Evolutionary conservation across 2,797 vertebrate genomes (phyloP), one percentile per base, ranked within the genome.

Genomic region (Spinibarbus caldwelli): DNA sequence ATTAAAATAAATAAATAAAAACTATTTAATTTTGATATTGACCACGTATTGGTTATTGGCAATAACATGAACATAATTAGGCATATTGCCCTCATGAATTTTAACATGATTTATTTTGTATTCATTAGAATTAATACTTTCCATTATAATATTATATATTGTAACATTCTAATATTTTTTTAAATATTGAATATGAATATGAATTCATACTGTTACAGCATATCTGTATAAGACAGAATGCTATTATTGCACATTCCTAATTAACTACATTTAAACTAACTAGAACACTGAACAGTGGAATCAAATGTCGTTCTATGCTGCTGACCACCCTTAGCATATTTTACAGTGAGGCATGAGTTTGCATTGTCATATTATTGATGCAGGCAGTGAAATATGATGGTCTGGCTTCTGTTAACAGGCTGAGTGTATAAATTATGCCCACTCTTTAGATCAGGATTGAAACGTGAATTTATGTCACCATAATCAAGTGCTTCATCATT

Each of bases 301-400:
- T 59, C 4, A 57, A 78, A 26, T 3, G 36, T 6, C 23, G 41
- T 17, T 59, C 47, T 77, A 15, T 72, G 19, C 49, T 36, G 23
- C 64, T 21, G 15, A 23, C 59, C 12, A 21, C 41, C 23, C 21
- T 21, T 64, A 29, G 70, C 70, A 29, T 76, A 41, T 59, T 79
- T 83, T 82, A 83, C 72, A 72, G 49, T 31, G 2, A 52, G 68
- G 47, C 83, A 52, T 82, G 54, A 78, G 84, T 87, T 72, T 64
- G 76, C 45, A 23, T 23, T 77, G 52, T 78, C 83, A 77, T 66
- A 66, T 75, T 52, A 75, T 79, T 83, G 72, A 67, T 67, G 82
- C 72, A 38, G 72, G 34, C 62, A 29, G 62, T 84, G 47, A 84
- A 84, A 84, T 84, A 43, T 17, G 73, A 77, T 77, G 73, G n/a